These are phyloP conservation scores for Ashinkailepas kermadecensis DNA, from an alignment of 2,888 invertebrate species.

Conservation along the genomic window DNA sequence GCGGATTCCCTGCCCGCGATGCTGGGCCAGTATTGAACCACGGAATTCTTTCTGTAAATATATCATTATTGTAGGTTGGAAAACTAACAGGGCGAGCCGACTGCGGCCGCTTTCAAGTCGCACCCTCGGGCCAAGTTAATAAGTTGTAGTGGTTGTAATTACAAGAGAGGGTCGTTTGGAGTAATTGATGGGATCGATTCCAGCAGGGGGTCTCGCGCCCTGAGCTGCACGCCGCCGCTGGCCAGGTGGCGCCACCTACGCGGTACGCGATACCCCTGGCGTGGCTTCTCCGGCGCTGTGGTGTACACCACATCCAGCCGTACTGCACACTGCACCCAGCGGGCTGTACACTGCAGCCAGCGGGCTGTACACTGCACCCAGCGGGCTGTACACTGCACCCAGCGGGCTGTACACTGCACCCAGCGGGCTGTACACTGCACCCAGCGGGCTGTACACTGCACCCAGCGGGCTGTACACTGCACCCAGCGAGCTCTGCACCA, in stretches of 20 bases:
- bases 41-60: conserved; percentile 16
- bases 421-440: no score
- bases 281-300: not conserved
- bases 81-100: conserved; percentile 3
- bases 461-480: no score
- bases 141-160: conserved; percentile 12
- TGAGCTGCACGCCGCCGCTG: not conserved
- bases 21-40: not conserved
- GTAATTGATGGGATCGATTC: not conserved
- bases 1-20: not conserved
- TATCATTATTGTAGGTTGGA: conserved; percentile 2
- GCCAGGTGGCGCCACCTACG: conserved; percentile 1
- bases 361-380: no score
- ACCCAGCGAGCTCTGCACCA: no score
- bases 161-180: conserved; percentile 11
- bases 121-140: not conserved
- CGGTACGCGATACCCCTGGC: not conserved
- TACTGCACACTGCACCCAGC: no score
- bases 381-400: no score
- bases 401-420: no score
- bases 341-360: no score
- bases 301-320: no score
- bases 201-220: not conserved
- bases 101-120: conserved; percentile 6
- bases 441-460: no score